A percentile compares a stretch with the other conserved stretches of the same genome.
phyloP scores from a whole-genome alignment of 1,140 invertebrate genomes.

The Danaus melanippus region DNA sequence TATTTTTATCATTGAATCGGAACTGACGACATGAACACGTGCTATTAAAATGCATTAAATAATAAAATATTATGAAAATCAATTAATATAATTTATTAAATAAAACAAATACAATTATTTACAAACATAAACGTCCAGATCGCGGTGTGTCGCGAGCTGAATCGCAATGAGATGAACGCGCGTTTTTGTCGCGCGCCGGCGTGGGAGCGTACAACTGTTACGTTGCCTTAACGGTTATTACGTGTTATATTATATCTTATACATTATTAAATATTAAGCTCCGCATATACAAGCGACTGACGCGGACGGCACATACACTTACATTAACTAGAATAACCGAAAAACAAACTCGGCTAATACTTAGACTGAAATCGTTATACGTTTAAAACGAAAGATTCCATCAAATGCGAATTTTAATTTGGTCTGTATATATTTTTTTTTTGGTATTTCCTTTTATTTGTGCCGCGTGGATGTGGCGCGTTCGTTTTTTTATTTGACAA shows the following conservation, averaged over 20 bases:
- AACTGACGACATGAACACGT: no score
- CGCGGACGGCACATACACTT: background rate
- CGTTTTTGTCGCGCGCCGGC: conserved; percentile 49
- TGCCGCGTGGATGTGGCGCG: conserved; percentile 20
- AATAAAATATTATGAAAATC: no score
- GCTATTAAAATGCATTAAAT: no score
- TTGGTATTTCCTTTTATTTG: conserved; percentile 20
- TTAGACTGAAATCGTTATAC: background rate
- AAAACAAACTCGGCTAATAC: background rate
- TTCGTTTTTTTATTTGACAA: conserved; percentile 27
- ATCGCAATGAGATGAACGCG: conserved; percentile 30
- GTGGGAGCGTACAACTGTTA: conserved; percentile 36
- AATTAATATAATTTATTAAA: no score
- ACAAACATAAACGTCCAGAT: conserved; percentile 5
- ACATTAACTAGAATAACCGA: background rate
- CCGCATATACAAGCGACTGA: no score
- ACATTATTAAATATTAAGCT: no score
- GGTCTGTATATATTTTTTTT: conserved; percentile 19
- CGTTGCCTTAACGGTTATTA: conserved; percentile 16
- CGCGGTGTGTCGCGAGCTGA: conserved; percentile 18
- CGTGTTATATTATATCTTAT: background rate
- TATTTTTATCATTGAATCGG: no score
- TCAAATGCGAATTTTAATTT: no score
- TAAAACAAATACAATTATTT: conserved; percentile 10
- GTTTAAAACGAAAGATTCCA: no score